phyloP scores from a whole-genome alignment of 2,797 vertebrate species.

The Moxostoma hubbsi region DNA sequence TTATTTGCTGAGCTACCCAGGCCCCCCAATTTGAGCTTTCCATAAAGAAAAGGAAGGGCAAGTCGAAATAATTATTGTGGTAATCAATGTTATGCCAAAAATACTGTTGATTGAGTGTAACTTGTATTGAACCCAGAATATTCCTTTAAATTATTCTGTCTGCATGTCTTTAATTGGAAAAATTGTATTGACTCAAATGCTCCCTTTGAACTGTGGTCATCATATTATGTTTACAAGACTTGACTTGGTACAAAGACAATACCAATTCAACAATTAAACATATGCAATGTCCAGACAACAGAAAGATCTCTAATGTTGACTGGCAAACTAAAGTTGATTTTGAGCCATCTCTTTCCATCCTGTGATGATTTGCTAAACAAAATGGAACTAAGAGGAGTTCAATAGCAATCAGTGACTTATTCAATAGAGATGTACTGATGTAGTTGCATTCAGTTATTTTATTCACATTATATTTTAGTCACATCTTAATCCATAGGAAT shows the following conservation, averaged over 20 bases:
- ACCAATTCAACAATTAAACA: slow-evolving; percentile 27
- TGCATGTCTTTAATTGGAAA: slow-evolving; percentile 26
- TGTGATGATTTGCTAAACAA: not conserved
- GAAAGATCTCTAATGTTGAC: slow-evolving; percentile 37
- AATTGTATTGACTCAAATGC: slow-evolving; percentile 21
- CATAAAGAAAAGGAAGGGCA: too few species aligned
- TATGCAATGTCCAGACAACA: slow-evolving; percentile 21
- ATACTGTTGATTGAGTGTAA: too few species aligned
- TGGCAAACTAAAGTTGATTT: slow-evolving; percentile 32
- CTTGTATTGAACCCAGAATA: too few species aligned
- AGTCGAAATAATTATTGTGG: too few species aligned
- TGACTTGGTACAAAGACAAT: slow-evolving; percentile 38
- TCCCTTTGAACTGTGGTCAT: slow-evolving; percentile 45
- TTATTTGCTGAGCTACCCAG: too few species aligned
- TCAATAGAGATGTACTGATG: not conserved
- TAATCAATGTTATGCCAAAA: too few species aligned
- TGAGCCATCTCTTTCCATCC: not conserved
- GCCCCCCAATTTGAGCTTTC: too few species aligned
- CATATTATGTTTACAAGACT: slow-evolving; percentile 54
- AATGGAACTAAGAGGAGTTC: not conserved
- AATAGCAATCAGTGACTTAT: not conserved
- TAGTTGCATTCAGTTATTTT: not conserved
- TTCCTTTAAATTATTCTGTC: slow-evolving; percentile 20
- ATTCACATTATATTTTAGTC: not conserved
- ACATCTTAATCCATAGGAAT: not conserved